These are phyloP conservation scores for Enoplosus armatus DNA, from an alignment of 2,797 vertebrate species.

Conservation along the genomic window DNA sequence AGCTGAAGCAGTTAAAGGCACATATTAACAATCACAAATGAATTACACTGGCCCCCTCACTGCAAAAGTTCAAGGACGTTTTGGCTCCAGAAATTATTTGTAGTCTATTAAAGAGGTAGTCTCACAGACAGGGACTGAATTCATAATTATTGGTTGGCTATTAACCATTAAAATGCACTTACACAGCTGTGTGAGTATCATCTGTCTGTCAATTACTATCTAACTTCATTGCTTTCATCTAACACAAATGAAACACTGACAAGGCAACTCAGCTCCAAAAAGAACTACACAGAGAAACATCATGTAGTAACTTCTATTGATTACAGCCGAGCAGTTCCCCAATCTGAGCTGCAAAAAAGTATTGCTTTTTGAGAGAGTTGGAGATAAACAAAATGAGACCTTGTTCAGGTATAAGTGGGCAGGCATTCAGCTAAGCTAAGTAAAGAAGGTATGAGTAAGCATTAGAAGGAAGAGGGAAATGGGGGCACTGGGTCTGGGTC, in stretches of 20 bases:
- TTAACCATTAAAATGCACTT: constrained; percentile 1
- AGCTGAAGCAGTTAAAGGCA: constrained; percentile 53
- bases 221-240: neutral
- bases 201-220: neutral
- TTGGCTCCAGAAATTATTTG: neutral
- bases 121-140: neutral
- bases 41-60: constrained; percentile 27
- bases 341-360: constrained; percentile 10
- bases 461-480: constrained; percentile 41
- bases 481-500: constrained; percentile 70
- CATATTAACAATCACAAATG: constrained; percentile 63
- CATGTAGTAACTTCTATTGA: neutral
- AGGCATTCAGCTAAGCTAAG: constrained; percentile 30
- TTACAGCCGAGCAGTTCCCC: neutral
- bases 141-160: neutral
- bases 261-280: neutral
- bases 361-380: constrained; percentile 7
- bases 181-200: neutral
- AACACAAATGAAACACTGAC: neutral
- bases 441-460: constrained; percentile 48
- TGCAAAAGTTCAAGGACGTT: constrained; percentile 47
- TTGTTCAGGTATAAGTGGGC: constrained; percentile 24
- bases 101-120: neutral
- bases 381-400: constrained; percentile 40
- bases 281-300: neutral